These are phyloP conservation scores for Listronotus oregonensis DNA, from an alignment of 1,140 invertebrate genomes.

Conservation along the genomic window DNA sequence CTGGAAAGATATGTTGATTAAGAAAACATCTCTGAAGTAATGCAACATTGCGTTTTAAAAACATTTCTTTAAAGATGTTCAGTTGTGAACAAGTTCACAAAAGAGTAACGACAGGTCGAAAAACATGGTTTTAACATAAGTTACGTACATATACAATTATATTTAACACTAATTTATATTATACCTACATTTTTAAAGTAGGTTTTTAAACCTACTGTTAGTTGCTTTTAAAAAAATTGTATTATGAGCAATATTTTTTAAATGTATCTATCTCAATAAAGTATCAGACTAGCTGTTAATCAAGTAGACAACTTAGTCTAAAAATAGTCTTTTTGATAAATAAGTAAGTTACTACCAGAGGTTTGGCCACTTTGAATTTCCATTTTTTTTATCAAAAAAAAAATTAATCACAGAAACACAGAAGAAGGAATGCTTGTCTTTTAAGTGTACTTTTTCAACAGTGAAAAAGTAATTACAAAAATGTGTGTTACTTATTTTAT, in stretches of 20 bases:
- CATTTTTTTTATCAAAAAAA: not conserved
- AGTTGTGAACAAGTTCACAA: slow-evolving; percentile 26
- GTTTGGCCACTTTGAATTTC: slow-evolving; percentile 27
- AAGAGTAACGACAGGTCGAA: slow-evolving; percentile 19
- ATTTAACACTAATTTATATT: slow-evolving; percentile 13
- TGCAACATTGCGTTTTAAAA: slow-evolving; percentile 10
- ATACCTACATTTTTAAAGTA: slow-evolving; percentile 25
- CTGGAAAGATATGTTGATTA: slow-evolving; percentile 56
- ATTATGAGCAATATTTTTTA: slow-evolving; percentile 22
- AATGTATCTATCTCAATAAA: slow-evolving; percentile 13
- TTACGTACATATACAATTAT: slow-evolving; percentile 26
- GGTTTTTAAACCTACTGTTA: slow-evolving; percentile 10
- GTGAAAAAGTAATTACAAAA: no score
- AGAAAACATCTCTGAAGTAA: slow-evolving; percentile 26
- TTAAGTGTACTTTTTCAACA: not conserved
- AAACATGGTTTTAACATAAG: slow-evolving; percentile 26
- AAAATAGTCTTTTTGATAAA: not conserved
- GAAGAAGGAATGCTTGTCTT: slow-evolving; percentile 17
- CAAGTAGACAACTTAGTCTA: not conserved
- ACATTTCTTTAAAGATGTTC: slow-evolving; percentile 27
- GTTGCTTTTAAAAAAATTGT: slow-evolving; percentile 5
- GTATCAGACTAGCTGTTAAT: not conserved
- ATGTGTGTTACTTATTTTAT: not conserved
- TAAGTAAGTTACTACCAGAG: not conserved
- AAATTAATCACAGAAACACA: slow-evolving; percentile 21